phyloP scores from a whole-genome alignment of 2,797 vertebrate genomes.

The Diplodus puntazzo region DNA sequence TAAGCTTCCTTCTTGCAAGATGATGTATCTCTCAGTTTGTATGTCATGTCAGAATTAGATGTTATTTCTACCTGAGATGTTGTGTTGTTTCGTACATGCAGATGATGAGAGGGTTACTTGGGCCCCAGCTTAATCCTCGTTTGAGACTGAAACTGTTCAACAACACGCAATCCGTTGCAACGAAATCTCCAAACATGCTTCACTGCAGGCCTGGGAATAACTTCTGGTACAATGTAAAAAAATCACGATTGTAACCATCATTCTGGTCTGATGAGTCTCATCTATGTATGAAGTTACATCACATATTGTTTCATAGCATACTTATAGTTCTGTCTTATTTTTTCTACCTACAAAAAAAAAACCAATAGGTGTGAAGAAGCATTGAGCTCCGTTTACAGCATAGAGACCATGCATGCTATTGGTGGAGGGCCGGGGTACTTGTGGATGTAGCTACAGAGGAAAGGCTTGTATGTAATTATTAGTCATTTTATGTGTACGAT shows the following conservation, averaged over 20 bases:
- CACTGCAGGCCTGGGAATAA: conserved; percentile 5
- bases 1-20: conserved; percentile 23
- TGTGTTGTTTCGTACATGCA: conserved; percentile 34
- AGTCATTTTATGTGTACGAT: conserved; percentile 90
- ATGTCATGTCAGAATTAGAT: conserved; percentile 38
- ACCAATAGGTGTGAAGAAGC: conserved; percentile 53
- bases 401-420: conserved; percentile 76
- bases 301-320: conserved; percentile 44
- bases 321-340: conserved; percentile 33
- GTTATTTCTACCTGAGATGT: conserved; percentile 37
- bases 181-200: conserved; percentile 14
- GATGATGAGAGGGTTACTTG: conserved; percentile 38
- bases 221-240: conserved; percentile 14
- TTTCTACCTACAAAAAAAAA: conserved; percentile 44
- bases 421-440: conserved; percentile 78
- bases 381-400: conserved; percentile 67
- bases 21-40: conserved; percentile 35
- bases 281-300: conserved; percentile 46
- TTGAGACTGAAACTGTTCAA: conserved; percentile 31
- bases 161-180: conserved; percentile 13
- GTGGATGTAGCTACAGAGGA: conserved; percentile 77
- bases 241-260: conserved; percentile 23
- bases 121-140: conserved; percentile 34
- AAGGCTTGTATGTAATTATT: conserved; percentile 83
- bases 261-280: conserved; percentile 45